phyloP scores from a whole-genome alignment of 2,113 vertebrate species.

The Pheucticus melanocephalus region DNA sequence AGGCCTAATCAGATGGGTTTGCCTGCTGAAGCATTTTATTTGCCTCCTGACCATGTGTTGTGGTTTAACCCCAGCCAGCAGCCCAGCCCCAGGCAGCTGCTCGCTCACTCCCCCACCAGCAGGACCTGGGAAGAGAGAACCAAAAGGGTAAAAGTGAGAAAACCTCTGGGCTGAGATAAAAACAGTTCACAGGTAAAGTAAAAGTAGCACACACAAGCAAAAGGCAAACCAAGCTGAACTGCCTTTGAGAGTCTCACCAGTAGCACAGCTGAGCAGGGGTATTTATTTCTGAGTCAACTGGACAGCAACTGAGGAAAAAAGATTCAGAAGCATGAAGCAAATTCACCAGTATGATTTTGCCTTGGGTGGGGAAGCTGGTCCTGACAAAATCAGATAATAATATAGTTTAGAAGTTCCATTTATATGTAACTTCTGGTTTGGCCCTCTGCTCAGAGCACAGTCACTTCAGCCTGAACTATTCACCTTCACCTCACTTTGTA shows the following conservation, averaged over 20 bases:
- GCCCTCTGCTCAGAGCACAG: accelerated
- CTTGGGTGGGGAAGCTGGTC: background rate
- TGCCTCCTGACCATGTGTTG: background rate
- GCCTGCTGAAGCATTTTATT: background rate
- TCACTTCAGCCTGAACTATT: background rate
- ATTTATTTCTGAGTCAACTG: background rate
- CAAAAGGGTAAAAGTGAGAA: background rate
- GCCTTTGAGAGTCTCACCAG: background rate
- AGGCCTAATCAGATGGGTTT: background rate
- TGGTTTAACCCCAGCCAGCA: background rate
- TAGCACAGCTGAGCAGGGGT: background rate
- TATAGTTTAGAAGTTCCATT: background rate
- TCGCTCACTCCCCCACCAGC: accelerated
- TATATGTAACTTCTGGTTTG: too few relatives aligned
- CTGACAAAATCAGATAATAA: background rate
- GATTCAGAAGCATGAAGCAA: background rate
- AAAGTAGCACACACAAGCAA: background rate
- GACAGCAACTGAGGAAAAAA: background rate
- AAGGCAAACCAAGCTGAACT: background rate
- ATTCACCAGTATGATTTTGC: background rate
- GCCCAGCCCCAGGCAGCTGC: background rate
- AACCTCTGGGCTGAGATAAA: background rate
- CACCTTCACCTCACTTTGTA: background rate
- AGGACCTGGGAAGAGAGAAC: accelerated
- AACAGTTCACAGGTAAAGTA: background rate